A percentile compares a stretch with the other conserved stretches of the same genome.
Evolutionary conservation across 2,797 vertebrate genomes (phyloP).

Genomic region (Paratrypauchen microcephalus): DNA sequence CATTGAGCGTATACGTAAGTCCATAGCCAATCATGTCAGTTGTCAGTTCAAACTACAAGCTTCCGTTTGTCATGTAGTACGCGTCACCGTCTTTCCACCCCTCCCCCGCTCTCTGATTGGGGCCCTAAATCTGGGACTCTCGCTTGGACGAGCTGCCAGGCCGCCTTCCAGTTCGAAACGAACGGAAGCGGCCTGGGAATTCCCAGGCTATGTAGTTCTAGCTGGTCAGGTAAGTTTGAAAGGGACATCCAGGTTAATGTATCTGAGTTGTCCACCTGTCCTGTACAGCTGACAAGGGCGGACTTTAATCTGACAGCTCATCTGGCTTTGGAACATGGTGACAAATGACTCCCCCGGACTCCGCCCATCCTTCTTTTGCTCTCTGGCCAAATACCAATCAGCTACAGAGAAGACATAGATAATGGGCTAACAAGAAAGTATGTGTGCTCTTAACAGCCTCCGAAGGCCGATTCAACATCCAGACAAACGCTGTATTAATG

Average conservation of each 20-base stretch:
- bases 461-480: slow-evolving; percentile 21
- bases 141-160: no score
- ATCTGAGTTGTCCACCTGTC: slow-evolving; percentile 64
- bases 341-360: slow-evolving; percentile 63
- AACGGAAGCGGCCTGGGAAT: no score
- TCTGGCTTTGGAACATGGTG: slow-evolving; percentile 68
- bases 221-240: no score
- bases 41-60: no score
- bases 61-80: no score
- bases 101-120: no score
- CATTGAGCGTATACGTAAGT: no score
- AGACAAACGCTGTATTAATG: slow-evolving; percentile 34
- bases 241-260: slow-evolving; percentile 43
- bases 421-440: slow-evolving; percentile 19
- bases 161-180: no score
- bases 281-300: slow-evolving; percentile 63
- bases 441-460: slow-evolving; percentile 4
- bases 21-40: no score
- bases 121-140: no score
- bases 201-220: no score
- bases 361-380: slow-evolving; percentile 25
- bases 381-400: slow-evolving; percentile 28
- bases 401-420: slow-evolving; percentile 10
- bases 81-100: no score
- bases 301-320: slow-evolving; percentile 80